These are phyloP conservation scores for Cecropterus lyciades DNA, from an alignment of 1,140 invertebrate genomes.

Conservation along the genomic window DNA sequence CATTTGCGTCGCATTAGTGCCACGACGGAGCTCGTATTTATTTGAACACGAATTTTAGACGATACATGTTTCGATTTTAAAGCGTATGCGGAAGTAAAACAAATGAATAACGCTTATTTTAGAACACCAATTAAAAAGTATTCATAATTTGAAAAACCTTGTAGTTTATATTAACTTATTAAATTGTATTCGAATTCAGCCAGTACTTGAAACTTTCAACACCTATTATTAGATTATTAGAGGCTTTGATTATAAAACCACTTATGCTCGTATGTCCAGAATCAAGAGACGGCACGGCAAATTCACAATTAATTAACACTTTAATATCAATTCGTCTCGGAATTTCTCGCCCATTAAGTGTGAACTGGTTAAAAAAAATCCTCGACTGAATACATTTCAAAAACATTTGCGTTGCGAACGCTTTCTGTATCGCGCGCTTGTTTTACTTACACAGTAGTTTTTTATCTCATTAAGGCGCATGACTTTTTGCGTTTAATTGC, in stretches of 20 bases:
- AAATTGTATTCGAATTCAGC: no score
- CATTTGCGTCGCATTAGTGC: background rate
- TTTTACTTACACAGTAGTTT: slow-evolving; percentile 32
- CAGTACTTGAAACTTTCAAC: no score
- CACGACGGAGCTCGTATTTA: background rate
- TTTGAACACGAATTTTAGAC: background rate
- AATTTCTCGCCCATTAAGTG: slow-evolving; percentile 31
- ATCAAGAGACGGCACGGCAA: background rate
- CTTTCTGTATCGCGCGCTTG: slow-evolving; percentile 29
- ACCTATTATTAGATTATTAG: no score
- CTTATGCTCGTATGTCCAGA: background rate
- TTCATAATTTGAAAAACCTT: no score
- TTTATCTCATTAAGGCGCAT: slow-evolving; percentile 34
- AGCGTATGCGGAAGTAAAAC: no score
- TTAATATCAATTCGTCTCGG: slow-evolving; percentile 28
- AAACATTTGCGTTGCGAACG: slow-evolving; percentile 28
- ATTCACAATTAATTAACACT: slow-evolving; percentile 25
- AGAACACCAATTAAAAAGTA: no score
- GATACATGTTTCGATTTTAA: no score
- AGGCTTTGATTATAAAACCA: background rate
- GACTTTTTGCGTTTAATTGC: slow-evolving; percentile 31
- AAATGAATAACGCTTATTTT: no score
- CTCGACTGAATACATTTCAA: slow-evolving; percentile 28
- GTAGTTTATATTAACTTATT: no score
- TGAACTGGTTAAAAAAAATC: slow-evolving; percentile 31